Evolutionary conservation across 2,888 invertebrate species (phyloP).

Genomic region (Apotomis betuletana): DNA sequence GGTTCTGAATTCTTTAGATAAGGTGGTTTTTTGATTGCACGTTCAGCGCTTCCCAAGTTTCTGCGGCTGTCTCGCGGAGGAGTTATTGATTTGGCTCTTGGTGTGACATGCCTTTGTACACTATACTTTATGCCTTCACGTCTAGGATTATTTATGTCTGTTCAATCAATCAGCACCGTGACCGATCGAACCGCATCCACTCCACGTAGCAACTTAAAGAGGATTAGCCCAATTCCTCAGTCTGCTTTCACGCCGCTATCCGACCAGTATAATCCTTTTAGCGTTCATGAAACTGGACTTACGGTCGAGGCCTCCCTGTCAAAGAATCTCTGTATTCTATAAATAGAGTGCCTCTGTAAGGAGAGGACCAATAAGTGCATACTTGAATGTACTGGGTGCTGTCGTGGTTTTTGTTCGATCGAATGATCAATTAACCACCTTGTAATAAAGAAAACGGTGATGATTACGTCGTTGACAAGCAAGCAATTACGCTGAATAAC

Average conservation of each 20-base stretch:
- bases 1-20: constrained; percentile 57
- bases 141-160: constrained; percentile 51
- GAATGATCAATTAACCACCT: constrained; percentile 21
- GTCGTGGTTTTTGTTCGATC: constrained; percentile 18
- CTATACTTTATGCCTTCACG: constrained; percentile 54
- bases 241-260: constrained; percentile 55
- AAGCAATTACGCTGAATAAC: constrained; percentile 14
- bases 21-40: constrained; percentile 61
- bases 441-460: constrained; percentile 7
- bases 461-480: constrained; percentile 15
- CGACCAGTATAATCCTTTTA: constrained; percentile 62
- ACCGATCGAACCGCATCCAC: constrained; percentile 45
- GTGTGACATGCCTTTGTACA: constrained; percentile 56
- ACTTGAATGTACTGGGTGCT: constrained; percentile 45
- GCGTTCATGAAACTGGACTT: constrained; percentile 53
- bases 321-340: constrained; percentile 56
- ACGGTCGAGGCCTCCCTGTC: constrained; percentile 59
- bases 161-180: constrained; percentile 49
- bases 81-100: constrained; percentile 69
- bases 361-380: constrained; percentile 55
- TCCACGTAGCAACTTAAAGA: constrained; percentile 51
- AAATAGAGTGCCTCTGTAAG: constrained; percentile 56
- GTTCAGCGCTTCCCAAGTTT: constrained; percentile 62
- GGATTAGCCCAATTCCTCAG: constrained; percentile 63
- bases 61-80: constrained; percentile 62